Percentiles rank a stretch among this genome's conserved stretches.
These are phyloP conservation scores for Aurelia aurita DNA, from an alignment of 30 jellyfish, hydroid and myxozoan genomes.

Conservation along the genomic window DNA sequence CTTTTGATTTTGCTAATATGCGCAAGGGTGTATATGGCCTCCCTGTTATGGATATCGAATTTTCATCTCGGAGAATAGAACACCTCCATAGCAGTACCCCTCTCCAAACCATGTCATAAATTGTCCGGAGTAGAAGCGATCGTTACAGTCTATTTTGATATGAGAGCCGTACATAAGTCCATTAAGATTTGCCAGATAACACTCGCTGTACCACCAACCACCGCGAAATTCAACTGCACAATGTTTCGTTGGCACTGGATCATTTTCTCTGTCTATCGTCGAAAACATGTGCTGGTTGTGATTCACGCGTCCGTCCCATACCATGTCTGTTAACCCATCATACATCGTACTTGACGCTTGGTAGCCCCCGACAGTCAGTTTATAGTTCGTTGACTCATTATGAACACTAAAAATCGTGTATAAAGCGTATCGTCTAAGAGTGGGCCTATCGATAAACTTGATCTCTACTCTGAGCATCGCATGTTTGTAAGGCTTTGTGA, in stretches of 20 bases:
- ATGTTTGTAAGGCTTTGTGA: not conserved
- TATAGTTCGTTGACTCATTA: slow-evolving; percentile 3
- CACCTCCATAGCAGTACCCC: not conserved
- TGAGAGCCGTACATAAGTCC: not conserved
- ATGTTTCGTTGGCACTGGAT: not conserved
- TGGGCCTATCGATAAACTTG: not conserved
- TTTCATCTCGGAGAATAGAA: not conserved
- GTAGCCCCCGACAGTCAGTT: not conserved
- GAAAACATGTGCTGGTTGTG: slow-evolving; percentile 10
- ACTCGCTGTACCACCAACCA: slow-evolving; percentile 19
- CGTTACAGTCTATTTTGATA: not conserved
- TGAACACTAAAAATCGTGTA: not conserved
- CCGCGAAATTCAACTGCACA: slow-evolving; percentile 12
- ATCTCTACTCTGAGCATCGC: not conserved
- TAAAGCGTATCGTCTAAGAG: not conserved
- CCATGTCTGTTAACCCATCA: not conserved
- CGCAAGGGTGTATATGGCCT: no score
- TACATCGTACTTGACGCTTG: not conserved
- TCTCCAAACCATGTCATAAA: not conserved
- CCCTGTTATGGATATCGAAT: not conserved
- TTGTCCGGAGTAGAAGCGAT: not conserved
- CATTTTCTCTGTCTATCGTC: slow-evolving; percentile 6
- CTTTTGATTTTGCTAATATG: no score
- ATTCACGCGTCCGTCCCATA: not conserved
- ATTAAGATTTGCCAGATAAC: slow-evolving; percentile 9